Conservation (phyloP, 2,888 invertebrate species). For the Andrena trimmerana region DNA sequence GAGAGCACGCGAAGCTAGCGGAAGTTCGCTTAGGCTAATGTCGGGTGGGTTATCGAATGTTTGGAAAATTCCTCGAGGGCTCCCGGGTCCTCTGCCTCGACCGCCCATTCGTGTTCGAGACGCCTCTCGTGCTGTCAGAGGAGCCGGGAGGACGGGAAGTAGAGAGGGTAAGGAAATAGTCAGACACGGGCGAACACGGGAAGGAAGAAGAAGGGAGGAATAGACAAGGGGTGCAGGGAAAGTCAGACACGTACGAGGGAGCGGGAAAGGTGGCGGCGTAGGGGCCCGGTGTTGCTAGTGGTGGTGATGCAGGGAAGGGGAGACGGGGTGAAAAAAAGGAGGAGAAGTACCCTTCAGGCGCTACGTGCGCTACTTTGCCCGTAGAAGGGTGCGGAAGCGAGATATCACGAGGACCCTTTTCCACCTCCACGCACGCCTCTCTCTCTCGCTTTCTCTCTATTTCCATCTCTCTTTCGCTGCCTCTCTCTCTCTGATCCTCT, state of each 20-base stretch:
- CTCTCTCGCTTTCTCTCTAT: constrained; percentile 1
- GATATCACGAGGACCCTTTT: constrained; percentile 73
- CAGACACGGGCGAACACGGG: too few species aligned
- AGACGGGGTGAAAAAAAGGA: constrained; percentile 39
- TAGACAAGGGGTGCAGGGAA: neutral
- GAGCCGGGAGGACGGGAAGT: too few species aligned
- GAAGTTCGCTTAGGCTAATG: too few species aligned
- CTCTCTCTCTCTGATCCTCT: neutral
- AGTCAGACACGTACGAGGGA: neutral
- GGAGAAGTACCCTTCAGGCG: constrained; percentile 69
- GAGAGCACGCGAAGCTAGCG: too few species aligned
- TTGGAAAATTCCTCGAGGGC: too few species aligned
- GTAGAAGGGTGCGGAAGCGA: constrained; percentile 79
- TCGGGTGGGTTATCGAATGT: too few species aligned
- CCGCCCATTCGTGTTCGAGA: too few species aligned
- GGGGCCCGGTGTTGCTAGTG: constrained; percentile 3
- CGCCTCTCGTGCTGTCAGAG: too few species aligned
- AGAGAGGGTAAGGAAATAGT: too few species aligned
- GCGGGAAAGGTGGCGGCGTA: constrained; percentile 6
- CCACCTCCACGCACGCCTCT: constrained; percentile 36
- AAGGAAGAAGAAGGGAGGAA: neutral
- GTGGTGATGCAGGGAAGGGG: constrained; percentile 15
- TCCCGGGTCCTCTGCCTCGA: too few species aligned
- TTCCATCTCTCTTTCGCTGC: neutral
- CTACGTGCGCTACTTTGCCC: constrained; percentile 78